A percentile compares a stretch with the other conserved stretches of the same genome.
Conservation (phyloP, 2,797 vertebrate genomes). For the Betta splendens region DNA sequence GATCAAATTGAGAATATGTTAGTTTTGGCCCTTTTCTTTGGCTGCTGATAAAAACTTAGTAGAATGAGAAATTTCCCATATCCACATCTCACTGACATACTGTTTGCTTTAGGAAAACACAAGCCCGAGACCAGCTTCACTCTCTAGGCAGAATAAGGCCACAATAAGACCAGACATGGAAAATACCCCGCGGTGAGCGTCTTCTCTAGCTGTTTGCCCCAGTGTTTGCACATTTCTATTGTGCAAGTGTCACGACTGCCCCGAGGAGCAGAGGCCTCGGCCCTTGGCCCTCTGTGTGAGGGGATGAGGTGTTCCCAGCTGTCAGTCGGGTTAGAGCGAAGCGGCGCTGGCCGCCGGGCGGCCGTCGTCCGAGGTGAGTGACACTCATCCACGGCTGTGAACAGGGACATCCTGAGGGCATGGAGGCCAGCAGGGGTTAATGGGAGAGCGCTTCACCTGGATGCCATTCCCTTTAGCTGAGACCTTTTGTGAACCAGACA, state of each 20-base stretch:
- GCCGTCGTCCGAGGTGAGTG: conserved; percentile 41
- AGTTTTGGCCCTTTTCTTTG: conserved; percentile 51
- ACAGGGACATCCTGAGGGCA: conserved; percentile 45
- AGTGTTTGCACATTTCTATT: conserved; percentile 35
- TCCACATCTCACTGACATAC: conserved; percentile 23
- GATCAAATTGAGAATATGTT: conserved; percentile 14
- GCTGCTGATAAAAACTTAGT: conserved; percentile 42
- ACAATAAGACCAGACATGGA: conserved; percentile 51
- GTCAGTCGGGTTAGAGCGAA: conserved; percentile 51
- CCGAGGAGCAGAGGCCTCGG: conserved; percentile 31
- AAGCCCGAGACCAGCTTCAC: conserved; percentile 26
- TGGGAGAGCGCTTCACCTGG: conserved; percentile 66
- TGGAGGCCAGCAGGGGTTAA: conserved; percentile 59
- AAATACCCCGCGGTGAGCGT: conserved; percentile 52
- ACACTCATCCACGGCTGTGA: conserved; percentile 56
- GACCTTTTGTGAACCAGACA: conserved; percentile 42
- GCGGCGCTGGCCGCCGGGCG: conserved; percentile 47
- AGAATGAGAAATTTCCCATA: conserved; percentile 46
- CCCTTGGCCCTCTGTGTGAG: conserved; percentile 28
- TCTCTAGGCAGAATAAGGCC: too few relatives aligned
- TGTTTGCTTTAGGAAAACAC: conserved; percentile 42
- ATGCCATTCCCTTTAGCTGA: conserved; percentile 58
- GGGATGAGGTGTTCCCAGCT: conserved; percentile 44
- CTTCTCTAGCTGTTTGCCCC: conserved; percentile 28
- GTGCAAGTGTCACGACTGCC: conserved; percentile 33